Base-by-base conservation (phyloP, 1,140 invertebrate genomes). In the Zaprionus inermis region DNA sequence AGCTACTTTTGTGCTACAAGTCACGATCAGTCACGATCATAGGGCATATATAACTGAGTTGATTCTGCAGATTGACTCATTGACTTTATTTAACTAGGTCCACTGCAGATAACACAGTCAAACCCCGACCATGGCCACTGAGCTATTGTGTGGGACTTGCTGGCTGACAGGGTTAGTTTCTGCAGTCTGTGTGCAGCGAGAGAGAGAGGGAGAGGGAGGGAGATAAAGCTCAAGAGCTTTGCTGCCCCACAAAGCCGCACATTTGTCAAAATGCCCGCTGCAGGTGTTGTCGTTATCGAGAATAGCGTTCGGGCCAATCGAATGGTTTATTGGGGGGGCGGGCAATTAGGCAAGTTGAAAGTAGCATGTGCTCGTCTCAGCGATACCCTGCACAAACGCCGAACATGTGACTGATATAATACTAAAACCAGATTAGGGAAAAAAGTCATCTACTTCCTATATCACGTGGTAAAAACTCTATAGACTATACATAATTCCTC, bases 51-150 rank as follows among this genome's bases (percentile, higher is more conserved):
- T 24, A 24, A 24, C 32, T 9, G 0, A 16, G 7, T 44, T n/a
- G 18, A 10, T 18, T 44, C 38, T 9, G 6, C 14, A n/a, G 38
- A 16, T 16, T n/a, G n/a, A 46, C 18, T 16, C 44, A 49, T 20
- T 20, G 0, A 11, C 58, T 60, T 20, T 60, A 46, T n/a, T n/a
- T n/a, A 46, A 20, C 18, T 22, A 6, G 4, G n/a, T 24, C 22
- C 4, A 24, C 22, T 24, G 24, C n/a, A 41, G 36, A 58, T 44
- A 22, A 44, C 1, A 3, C 24, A 18, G 28, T 24, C 28, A 34
- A 58, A 9, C 10, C 20, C 22, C 34, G 22, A 60, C 16, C 41
- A 60, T 49, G 41, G 28, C 16, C 58, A 49, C 28, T 32, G 16
- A 61, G 41, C 24, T 61, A 60, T 60, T 24, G 38, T 5, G 4